A percentile compares a stretch with the other conserved stretches of the same genome.
Conservation (phyloP, 1,140 invertebrate species). For the Laodelphax striatellus region DNA sequence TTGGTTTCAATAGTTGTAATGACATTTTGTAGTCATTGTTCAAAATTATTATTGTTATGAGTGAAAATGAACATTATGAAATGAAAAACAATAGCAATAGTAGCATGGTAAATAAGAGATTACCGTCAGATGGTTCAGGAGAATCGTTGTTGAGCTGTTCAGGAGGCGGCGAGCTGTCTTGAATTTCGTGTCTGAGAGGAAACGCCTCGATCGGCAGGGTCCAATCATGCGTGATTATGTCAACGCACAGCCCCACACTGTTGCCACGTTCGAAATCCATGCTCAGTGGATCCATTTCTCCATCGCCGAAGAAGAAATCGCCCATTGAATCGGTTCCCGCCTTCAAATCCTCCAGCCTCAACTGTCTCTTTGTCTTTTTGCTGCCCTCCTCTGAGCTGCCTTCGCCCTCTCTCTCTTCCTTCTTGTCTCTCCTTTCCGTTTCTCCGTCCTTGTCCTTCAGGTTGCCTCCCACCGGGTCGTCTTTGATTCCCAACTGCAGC, state of each 20-base stretch:
- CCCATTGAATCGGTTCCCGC: constrained; percentile 29
- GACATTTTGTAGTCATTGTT: too few species aligned
- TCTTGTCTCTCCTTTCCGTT: neutral
- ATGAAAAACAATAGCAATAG: too few species aligned
- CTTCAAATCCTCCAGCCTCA: constrained; percentile 12
- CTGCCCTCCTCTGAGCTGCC: neutral
- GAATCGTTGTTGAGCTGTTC: constrained; percentile 47
- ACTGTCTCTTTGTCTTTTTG: constrained; percentile 1
- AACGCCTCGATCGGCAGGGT: constrained; percentile 74
- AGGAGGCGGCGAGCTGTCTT: constrained; percentile 49
- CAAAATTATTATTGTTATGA: too few species aligned
- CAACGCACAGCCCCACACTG: constrained; percentile 23
- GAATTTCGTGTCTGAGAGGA: constrained; percentile 63
- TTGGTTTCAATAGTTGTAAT: too few species aligned
- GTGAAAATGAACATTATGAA: too few species aligned
- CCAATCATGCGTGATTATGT: constrained; percentile 46
- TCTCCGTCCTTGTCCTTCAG: neutral
- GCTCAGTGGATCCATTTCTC: constrained; percentile 38
- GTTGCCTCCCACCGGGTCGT: constrained; percentile 10
- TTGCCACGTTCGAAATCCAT: constrained; percentile 33
- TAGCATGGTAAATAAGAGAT: too few species aligned
- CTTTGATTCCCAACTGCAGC: constrained; percentile 22
- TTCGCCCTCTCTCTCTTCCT: neutral
- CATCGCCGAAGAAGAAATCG: constrained; percentile 62
- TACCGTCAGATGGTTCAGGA: constrained; percentile 41